A percentile compares a stretch with the other conserved stretches of the same genome.
These are phyloP conservation scores for Microcaecilia unicolor DNA, from an alignment of 2,797 vertebrate genomes.

Conservation along the genomic window DNA sequence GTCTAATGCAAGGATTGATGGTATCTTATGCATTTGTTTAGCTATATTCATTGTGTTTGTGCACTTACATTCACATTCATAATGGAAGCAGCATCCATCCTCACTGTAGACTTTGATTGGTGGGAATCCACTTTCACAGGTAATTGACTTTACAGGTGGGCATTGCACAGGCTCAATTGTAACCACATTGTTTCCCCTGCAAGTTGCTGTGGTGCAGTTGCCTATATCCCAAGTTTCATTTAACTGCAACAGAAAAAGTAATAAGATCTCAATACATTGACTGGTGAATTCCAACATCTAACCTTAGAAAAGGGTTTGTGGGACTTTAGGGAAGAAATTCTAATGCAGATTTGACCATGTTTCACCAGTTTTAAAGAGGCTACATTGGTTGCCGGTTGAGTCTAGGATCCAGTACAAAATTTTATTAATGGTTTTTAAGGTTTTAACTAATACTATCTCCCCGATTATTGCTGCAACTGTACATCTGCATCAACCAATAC, in stretches of 20 bases:
- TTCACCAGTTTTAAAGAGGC: too few relatives aligned
- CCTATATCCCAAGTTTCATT: constrained; percentile 56
- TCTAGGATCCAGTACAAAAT: too few relatives aligned
- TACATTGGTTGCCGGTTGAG: too few relatives aligned
- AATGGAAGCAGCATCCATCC: constrained; percentile 65
- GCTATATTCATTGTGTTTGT: neutral
- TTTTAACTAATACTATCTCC: too few relatives aligned
- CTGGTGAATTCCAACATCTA: too few relatives aligned
- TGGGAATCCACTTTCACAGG: constrained; percentile 55
- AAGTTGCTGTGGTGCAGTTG: constrained; percentile 58
- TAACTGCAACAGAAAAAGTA: constrained; percentile 41
- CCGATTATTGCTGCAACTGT: too few relatives aligned
- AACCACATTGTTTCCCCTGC: constrained; percentile 43
- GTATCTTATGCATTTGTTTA: neutral
- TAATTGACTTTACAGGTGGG: constrained; percentile 13
- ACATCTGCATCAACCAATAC: too few relatives aligned
- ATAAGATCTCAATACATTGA: neutral
- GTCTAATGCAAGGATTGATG: too few relatives aligned
- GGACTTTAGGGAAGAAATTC: too few relatives aligned
- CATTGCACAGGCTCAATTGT: constrained; percentile 30
- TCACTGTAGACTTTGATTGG: constrained; percentile 50
- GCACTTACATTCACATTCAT: constrained; percentile 79
- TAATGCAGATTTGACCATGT: too few relatives aligned
- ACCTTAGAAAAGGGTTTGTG: too few relatives aligned
- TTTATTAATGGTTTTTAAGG: too few relatives aligned